Conservation (phyloP, 2,113 vertebrate genomes). For the Lepus americanus region DNA sequence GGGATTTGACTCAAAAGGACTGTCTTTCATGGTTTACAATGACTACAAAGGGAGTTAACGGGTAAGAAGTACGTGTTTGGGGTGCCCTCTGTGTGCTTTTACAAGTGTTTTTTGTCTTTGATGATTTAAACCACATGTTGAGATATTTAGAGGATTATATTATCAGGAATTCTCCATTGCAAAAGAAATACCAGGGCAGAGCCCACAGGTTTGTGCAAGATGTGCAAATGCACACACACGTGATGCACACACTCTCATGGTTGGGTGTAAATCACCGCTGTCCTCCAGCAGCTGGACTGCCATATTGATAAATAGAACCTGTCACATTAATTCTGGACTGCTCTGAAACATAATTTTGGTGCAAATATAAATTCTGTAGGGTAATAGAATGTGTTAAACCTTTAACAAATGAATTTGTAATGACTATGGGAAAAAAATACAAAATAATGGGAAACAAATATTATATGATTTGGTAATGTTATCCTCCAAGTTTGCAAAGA, state of each 20-base stretch:
- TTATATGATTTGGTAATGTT: constrained; percentile 73
- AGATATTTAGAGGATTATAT: constrained; percentile 87
- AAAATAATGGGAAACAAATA: constrained; percentile 85
- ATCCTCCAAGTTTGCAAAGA: constrained; percentile 65
- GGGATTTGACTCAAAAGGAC: constrained; percentile 79
- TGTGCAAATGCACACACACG: background rate
- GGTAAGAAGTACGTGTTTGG: constrained; percentile 83
- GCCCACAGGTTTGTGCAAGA: constrained; percentile 79
- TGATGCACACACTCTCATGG: background rate
- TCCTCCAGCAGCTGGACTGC: constrained; percentile 77
- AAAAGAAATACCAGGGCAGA: constrained; percentile 85
- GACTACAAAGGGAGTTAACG: constrained; percentile 83
- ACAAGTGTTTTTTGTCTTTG: constrained; percentile 86
- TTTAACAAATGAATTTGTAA: constrained; percentile 87
- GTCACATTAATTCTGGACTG: constrained; percentile 86
- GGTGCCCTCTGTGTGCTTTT: constrained; percentile 84
- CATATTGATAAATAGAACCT: constrained; percentile 84
- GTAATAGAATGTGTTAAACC: constrained; percentile 85
- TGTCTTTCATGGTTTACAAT: constrained; percentile 83
- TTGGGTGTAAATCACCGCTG: constrained; percentile 83
- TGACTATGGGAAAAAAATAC: constrained; percentile 83
- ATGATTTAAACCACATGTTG: constrained; percentile 88
- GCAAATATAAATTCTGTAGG: constrained; percentile 87
- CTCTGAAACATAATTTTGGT: constrained; percentile 85
- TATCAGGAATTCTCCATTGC: constrained; percentile 86